Base-by-base conservation (phyloP, 2,797 vertebrate species). In the Lepidocolaptes lacrymiger region DNA sequence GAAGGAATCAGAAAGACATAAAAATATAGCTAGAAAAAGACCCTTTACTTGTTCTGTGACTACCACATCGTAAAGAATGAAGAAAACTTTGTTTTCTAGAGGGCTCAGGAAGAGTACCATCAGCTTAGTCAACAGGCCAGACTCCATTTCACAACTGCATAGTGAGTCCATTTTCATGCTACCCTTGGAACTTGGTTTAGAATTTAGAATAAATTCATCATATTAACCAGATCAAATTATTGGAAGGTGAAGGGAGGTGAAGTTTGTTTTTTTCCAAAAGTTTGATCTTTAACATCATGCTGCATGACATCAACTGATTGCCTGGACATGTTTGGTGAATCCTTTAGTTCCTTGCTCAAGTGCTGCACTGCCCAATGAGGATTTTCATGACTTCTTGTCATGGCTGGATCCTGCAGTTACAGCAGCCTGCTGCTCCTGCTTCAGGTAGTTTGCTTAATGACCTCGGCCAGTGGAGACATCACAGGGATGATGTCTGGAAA, bases 1-100 rank as follows among this genome's bases (percentile, higher is more conserved):
- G 72, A 79, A 79, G 89, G 64, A 94, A 68, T 92, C 67, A 93
- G 67, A 84, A 89, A 86, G 72, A 88, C 0, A 0, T 46, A 66
- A 91, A 93, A 79, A 44, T 59, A 54, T 63, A 79, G 56, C 56
- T 84, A 78, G 85, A 95, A 93, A 93, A 63, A 71, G 43, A 26
- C 5, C 9, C 14, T 71, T 77, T 1, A 0, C 54, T 75, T 96
- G n/a, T 91, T 93, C 84, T 48, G 46, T 93, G 67, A 87, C 56
- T 87, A 66, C 32, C 52, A 74, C 6, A 6, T 26, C 18, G 37
- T 90, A 59, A 96, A 67, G 75, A 92, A 79, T 58, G 39, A 82
- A 69, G 37, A 71, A 89, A 79, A n/a, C 44, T 78, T 69, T 54
- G 28, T 88, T 91, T 90, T 88, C 37, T 64, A 21, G 56, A 77